phyloP scores from a whole-genome alignment of 2,888 invertebrate genomes.

The Epiblema foenella region DNA sequence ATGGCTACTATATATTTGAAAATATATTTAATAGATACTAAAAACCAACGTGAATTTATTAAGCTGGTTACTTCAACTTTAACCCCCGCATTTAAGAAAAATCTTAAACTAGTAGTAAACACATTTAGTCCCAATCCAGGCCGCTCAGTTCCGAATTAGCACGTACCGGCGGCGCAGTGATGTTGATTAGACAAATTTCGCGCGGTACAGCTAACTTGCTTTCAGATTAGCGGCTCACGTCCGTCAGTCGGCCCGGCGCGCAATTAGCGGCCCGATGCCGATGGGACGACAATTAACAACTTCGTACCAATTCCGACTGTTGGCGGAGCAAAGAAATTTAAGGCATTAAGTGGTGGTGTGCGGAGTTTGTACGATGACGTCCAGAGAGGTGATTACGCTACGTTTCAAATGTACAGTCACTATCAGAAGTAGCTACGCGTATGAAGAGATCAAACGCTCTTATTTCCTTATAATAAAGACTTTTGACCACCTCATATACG shows the following conservation, averaged over 20 bases:
- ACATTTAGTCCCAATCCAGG: slow-evolving; percentile 45
- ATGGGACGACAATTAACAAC: slow-evolving; percentile 47
- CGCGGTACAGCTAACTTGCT: slow-evolving; percentile 57
- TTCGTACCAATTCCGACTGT: slow-evolving; percentile 35
- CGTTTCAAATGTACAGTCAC: no score
- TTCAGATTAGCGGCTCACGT: slow-evolving; percentile 56
- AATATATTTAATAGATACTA: no score
- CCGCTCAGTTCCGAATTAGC: slow-evolving; percentile 53
- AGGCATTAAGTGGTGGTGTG: slow-evolving; percentile 29
- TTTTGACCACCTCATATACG: no score
- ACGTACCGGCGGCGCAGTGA: slow-evolving; percentile 56
- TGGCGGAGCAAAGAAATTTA: slow-evolving; percentile 39
- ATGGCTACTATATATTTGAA: no score
- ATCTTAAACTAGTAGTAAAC: no score
- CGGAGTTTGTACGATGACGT: background rate
- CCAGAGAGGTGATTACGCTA: background rate
- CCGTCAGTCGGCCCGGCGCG: slow-evolving; percentile 53
- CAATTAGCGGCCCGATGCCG: slow-evolving; percentile 61
- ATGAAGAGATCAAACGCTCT: no score
- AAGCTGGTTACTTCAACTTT: no score
- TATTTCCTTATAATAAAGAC: no score
- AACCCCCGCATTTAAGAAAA: no score
- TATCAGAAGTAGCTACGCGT: no score
- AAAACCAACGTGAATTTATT: no score
- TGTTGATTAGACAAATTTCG: slow-evolving; percentile 65